Evolutionary conservation across 2,797 vertebrate genomes (phyloP).

Genomic region (Schizothorax lantsangensis): DNA sequence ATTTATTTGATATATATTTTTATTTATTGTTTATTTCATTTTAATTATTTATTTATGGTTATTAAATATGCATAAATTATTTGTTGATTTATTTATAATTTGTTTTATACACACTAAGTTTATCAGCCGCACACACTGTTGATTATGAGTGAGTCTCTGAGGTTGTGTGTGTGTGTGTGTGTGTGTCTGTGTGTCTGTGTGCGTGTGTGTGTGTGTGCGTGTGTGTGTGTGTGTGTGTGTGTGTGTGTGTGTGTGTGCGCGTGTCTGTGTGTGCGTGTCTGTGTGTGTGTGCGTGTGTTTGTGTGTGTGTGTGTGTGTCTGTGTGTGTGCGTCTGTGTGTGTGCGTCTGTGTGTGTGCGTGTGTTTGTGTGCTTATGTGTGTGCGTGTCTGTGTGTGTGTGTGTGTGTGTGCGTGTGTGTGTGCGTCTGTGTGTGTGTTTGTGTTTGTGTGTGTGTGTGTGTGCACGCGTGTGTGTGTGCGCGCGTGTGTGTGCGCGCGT

Average conservation of each 20-base stretch:
- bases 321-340: conserved; percentile 49
- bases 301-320: conserved; percentile 51
- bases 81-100: too few species aligned
- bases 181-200: conserved; percentile 38
- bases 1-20: too few species aligned
- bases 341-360: conserved; percentile 51
- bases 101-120: too few species aligned
- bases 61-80: too few species aligned
- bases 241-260: conserved; percentile 28
- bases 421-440: conserved; percentile 46
- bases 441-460: background rate
- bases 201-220: conserved; percentile 43
- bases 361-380: conserved; percentile 27
- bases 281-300: background rate
- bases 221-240: background rate
- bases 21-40: too few species aligned
- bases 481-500: conserved; percentile 56
- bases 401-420: conserved; percentile 27
- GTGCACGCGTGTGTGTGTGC: conserved; percentile 24
- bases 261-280: conserved; percentile 45
- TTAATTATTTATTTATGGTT: too few species aligned
- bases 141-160: conserved; percentile 51
- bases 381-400: background rate
- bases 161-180: background rate
- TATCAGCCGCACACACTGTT: background rate